phyloP scores from a whole-genome alignment of 2,797 vertebrate genomes.

The Pangasius djambal region DNA sequence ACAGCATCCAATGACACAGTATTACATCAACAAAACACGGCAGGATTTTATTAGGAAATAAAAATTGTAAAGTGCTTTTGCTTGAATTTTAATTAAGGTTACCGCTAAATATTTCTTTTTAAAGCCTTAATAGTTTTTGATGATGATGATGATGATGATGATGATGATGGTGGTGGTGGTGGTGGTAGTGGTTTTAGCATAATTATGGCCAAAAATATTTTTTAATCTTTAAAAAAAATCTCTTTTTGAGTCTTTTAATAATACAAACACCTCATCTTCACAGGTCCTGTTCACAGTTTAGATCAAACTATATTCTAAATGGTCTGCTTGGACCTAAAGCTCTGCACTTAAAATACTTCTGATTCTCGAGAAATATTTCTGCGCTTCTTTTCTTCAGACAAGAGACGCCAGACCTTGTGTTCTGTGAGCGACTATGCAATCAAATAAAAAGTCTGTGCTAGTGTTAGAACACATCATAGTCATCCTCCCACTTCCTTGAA shows the following conservation, averaged over 20 bases:
- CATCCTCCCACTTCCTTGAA: slow-evolving; percentile 27
- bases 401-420: slow-evolving; percentile 24
- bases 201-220: not conserved
- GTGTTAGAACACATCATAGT: slow-evolving; percentile 43
- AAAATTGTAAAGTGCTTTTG: not conserved
- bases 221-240: not conserved
- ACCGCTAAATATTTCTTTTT: not conserved
- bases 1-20: not conserved
- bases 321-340: not conserved
- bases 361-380: slow-evolving; percentile 16
- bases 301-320: slow-evolving; percentile 12
- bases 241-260: not conserved
- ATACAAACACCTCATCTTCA: not conserved
- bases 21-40: not conserved
- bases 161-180: not conserved
- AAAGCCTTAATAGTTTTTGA: not conserved
- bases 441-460: slow-evolving; percentile 41
- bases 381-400: slow-evolving; percentile 23
- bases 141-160: not conserved
- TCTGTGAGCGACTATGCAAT: slow-evolving; percentile 28
- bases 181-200: not conserved
- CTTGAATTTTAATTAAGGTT: not conserved
- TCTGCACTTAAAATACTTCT: slow-evolving; percentile 10
- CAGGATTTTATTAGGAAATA: not conserved
- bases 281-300: not conserved